Percentiles rank a stretch among this genome's conserved stretches.
These are phyloP conservation scores for Paradoxurus hermaphroditus DNA, from an alignment of 2,113 vertebrate species.

Conservation along the genomic window DNA sequence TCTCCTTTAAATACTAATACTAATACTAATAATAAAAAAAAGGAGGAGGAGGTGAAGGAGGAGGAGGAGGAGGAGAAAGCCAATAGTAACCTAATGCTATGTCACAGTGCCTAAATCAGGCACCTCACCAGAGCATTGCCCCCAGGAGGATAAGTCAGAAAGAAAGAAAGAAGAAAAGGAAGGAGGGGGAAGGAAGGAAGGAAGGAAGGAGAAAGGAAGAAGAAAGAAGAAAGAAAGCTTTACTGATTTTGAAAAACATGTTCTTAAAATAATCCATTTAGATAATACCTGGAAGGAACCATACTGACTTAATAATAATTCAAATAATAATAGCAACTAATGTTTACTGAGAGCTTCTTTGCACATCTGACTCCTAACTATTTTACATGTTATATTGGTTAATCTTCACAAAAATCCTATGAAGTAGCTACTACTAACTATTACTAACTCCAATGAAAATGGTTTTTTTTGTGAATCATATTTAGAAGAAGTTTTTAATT, in stretches of 20 bases:
- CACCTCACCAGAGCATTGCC: not conserved
- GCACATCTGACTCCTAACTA: not conserved
- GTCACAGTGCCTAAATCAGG: too few relatives aligned
- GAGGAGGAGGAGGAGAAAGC: too few relatives aligned
- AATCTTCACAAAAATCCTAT: not conserved
- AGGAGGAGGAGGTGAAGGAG: too few relatives aligned
- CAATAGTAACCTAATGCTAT: too few relatives aligned
- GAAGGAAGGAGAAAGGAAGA: not conserved
- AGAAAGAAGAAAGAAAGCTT: not conserved
- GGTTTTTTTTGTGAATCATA: not conserved
- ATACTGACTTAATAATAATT: not conserved
- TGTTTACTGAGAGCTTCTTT: not conserved
- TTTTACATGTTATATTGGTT: not conserved
- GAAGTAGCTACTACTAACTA: not conserved
- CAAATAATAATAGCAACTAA: not conserved
- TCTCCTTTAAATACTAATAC: not conserved
- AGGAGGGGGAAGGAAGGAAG: not conserved
- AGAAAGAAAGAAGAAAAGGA: not conserved
- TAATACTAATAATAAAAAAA: too few relatives aligned
- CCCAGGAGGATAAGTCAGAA: not conserved
- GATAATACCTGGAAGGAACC: not conserved
- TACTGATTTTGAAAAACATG: not conserved
- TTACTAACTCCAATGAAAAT: not conserved
- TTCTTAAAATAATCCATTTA: slow-evolving; percentile 1
- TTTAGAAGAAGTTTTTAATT: not conserved